Conservation (phyloP, 2,888 invertebrate genomes). For the Meteorus cinctellus region DNA sequence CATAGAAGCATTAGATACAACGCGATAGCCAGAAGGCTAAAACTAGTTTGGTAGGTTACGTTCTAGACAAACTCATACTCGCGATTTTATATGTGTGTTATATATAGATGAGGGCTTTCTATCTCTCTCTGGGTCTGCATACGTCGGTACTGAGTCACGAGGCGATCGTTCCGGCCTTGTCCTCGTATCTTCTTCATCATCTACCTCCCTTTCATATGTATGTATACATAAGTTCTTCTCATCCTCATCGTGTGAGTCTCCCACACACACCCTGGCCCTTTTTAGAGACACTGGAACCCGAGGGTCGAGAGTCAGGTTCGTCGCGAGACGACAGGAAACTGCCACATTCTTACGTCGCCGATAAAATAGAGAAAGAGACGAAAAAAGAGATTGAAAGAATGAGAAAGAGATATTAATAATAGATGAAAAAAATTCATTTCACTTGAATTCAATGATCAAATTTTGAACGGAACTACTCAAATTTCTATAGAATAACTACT, state of each 20-base stretch:
- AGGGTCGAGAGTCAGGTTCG: constrained; percentile 37
- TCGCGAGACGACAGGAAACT: constrained; percentile 60
- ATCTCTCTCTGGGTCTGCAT: constrained; percentile 40
- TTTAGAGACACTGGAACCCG: constrained; percentile 46
- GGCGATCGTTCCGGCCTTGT: constrained; percentile 42
- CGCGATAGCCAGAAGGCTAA: constrained; percentile 50
- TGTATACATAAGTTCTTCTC: neutral
- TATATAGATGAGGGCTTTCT: constrained; percentile 39
- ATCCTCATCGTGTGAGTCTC: constrained; percentile 40
- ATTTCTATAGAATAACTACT: neutral
- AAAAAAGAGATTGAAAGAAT: neutral
- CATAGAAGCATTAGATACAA: constrained; percentile 28
- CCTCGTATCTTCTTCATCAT: constrained; percentile 39
- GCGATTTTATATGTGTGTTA: constrained; percentile 34
- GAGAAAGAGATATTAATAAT: neutral
- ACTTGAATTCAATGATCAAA: neutral
- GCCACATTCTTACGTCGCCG: constrained; percentile 58
- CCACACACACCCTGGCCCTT: constrained; percentile 32
- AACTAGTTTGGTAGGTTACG: constrained; percentile 68
- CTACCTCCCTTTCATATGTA: constrained; percentile 34
- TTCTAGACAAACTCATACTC: constrained; percentile 55
- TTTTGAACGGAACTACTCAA: neutral
- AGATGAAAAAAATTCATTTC: neutral
- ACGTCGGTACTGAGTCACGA: constrained; percentile 46
- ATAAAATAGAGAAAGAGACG: neutral